These are phyloP conservation scores for Cyanoderma ruficeps DNA, from an alignment of 2,113 vertebrate species.

Conservation along the genomic window DNA sequence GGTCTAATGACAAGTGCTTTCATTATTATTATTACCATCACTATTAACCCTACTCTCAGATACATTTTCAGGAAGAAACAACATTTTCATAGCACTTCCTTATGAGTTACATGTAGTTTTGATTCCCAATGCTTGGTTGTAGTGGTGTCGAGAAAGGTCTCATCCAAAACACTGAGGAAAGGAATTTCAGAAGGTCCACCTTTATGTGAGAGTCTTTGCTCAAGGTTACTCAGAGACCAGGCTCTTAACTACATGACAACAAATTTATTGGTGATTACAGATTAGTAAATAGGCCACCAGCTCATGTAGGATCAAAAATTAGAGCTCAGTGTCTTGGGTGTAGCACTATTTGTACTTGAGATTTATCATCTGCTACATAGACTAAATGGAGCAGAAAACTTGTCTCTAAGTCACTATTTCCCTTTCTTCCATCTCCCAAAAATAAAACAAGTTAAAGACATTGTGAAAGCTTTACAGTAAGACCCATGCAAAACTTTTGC, in stretches of 20 bases:
- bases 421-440: constrained; percentile 19
- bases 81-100: not conserved
- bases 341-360: not conserved
- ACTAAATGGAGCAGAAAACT: constrained; percentile 47
- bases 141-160: not conserved
- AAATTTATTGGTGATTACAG: not conserved
- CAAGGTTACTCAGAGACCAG: not conserved
- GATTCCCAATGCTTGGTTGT: not conserved
- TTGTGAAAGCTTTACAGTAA: constrained; percentile 42
- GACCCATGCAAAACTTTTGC: constrained; percentile 56
- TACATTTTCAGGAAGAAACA: not conserved
- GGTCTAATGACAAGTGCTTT: not conserved
- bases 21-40: not conserved
- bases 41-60: not conserved
- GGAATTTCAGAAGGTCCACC: not conserved
- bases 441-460: constrained; percentile 45
- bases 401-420: constrained; percentile 22
- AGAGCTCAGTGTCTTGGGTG: not conserved
- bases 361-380: not conserved
- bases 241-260: not conserved
- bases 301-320: not conserved
- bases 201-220: not conserved
- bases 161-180: not conserved
- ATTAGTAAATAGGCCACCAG: not conserved
- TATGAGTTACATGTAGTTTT: not conserved